Evolutionary conservation across 2,888 invertebrate species (phyloP).

Genomic region (Monopis laevigella): DNA sequence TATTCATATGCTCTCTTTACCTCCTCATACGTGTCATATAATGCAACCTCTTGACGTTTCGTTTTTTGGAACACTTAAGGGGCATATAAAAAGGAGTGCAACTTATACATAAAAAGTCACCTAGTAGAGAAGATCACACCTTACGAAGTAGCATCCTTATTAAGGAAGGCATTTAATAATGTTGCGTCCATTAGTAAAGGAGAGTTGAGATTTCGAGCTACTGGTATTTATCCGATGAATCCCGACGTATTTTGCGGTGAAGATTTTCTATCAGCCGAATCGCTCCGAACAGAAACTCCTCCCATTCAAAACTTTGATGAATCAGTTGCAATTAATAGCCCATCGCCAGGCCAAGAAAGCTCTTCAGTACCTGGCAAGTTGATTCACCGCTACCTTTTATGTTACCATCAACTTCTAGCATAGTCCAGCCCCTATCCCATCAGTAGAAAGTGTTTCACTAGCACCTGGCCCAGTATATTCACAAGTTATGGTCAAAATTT

Average conservation of each 20-base stretch:
- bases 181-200: conserved; percentile 27
- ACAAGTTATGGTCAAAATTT: no score
- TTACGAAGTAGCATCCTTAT: conserved; percentile 25
- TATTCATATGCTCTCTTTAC: conserved; percentile 21
- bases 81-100: conserved; percentile 25
- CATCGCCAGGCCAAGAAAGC: no score
- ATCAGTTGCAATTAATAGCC: not conserved
- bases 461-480: no score
- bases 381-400: no score
- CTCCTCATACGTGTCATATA: conserved; percentile 23
- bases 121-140: conserved; percentile 24
- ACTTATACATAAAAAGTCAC: conserved; percentile 25
- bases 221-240: conserved; percentile 28
- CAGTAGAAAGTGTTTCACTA: no score
- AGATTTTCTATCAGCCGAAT: conserved; percentile 20
- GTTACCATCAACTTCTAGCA: no score
- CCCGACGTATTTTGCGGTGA: conserved; percentile 23
- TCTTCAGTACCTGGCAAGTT: no score
- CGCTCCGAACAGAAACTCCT: not conserved
- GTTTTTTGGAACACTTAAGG: conserved; percentile 14
- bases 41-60: conserved; percentile 24
- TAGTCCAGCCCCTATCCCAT: no score
- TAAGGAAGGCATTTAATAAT: conserved; percentile 20
- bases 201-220: conserved; percentile 27
- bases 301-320: not conserved